Percentiles rank a stretch among this genome's conserved stretches.
Evolutionary conservation across 92 coral and sea anemone species (phyloP).

Genomic region (Phymanthus crucifer): DNA sequence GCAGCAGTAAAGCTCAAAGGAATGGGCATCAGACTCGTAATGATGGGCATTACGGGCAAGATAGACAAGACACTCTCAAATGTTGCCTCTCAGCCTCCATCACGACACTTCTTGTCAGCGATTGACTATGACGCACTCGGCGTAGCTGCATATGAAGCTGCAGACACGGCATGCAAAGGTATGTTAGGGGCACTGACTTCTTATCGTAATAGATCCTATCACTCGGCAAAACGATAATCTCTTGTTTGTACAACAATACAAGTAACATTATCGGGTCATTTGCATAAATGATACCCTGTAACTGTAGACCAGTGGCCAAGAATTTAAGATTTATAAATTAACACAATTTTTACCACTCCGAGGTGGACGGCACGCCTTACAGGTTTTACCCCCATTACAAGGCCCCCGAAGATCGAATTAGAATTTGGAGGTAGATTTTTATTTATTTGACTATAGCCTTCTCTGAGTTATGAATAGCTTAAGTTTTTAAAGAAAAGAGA

Average conservation of each 20-base stretch:
- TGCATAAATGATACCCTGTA: neutral
- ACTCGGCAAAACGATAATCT: too few relatives aligned
- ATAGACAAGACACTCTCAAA: conserved; percentile 42
- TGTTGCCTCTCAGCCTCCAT: conserved; percentile 67
- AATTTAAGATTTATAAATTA: too few relatives aligned
- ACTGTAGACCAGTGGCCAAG: neutral
- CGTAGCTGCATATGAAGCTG: conserved; percentile 42
- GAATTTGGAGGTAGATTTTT: too few relatives aligned
- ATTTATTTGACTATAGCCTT: too few relatives aligned
- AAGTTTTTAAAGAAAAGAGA: too few relatives aligned
- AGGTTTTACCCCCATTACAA: too few relatives aligned
- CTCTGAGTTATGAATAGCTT: too few relatives aligned
- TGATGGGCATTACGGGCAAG: conserved; percentile 54
- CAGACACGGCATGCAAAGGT: conserved; percentile 75
- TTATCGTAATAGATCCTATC: too few relatives aligned
- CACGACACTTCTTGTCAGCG: conserved; percentile 53
- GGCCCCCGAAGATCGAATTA: too few relatives aligned
- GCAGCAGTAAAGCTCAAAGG: conserved; percentile 66
- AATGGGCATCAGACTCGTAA: conserved; percentile 73
- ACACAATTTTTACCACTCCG: too few relatives aligned
- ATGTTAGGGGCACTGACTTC: neutral
- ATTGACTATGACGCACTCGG: conserved; percentile 47
- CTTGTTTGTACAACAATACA: neutral
- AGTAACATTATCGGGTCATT: neutral
- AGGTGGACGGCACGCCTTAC: too few relatives aligned